These are phyloP conservation scores for Falco punctatus DNA, from an alignment of 2,113 vertebrate species.

Conservation along the genomic window DNA sequence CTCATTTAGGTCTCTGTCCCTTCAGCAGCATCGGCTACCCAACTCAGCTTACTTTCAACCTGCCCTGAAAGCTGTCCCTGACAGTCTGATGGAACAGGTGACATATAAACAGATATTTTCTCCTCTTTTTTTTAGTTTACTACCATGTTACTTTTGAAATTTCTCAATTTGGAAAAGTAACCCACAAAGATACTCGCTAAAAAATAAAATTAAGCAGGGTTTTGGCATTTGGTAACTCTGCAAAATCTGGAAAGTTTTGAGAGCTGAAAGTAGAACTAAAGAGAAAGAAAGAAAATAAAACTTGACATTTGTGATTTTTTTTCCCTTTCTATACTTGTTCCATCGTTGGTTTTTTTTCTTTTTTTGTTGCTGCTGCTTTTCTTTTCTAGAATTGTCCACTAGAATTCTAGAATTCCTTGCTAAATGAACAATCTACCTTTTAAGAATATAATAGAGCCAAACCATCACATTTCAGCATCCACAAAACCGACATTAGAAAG, in stretches of 20 bases:
- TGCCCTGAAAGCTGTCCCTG: neutral
- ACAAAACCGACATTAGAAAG: neutral
- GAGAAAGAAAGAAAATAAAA: neutral
- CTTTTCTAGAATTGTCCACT: neutral
- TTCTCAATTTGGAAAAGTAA: neutral
- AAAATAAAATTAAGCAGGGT: neutral
- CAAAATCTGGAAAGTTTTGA: neutral
- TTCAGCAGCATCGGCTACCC: neutral
- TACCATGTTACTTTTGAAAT: neutral
- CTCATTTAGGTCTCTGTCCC: neutral
- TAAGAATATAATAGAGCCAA: neutral
- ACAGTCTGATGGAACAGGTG: neutral
- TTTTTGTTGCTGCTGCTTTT: neutral
- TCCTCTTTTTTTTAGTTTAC: neutral
- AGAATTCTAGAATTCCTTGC: no score
- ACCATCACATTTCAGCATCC: neutral
- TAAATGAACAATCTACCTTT: neutral
- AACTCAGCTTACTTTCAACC: neutral
- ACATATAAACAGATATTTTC: neutral
- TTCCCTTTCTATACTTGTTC: neutral
- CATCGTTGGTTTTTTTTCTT: no score
- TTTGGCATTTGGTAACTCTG: neutral
- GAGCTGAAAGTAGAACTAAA: neutral
- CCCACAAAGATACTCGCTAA: neutral
- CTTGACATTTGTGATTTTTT: neutral